phyloP scores from a whole-genome alignment of 2,113 vertebrate species.

The Romanogobio albipinnatus region DNA sequence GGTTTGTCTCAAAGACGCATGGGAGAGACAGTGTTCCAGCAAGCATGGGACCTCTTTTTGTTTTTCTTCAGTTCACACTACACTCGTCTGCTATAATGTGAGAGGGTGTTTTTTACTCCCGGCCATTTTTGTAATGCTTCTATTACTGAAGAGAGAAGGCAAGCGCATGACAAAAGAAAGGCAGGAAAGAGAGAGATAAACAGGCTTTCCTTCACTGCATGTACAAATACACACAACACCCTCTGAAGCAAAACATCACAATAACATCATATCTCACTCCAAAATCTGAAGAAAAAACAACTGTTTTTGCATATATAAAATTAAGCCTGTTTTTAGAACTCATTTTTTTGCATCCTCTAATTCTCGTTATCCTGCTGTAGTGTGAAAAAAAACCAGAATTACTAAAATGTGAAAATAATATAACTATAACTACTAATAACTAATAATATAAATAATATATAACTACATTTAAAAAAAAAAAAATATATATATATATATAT shows the following conservation, averaged over 20 bases:
- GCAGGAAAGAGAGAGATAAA: slow-evolving; percentile 2
- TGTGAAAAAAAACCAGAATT: not conserved
- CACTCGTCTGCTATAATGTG: slow-evolving; percentile 1
- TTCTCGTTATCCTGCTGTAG: not conserved
- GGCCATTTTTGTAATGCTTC: not conserved
- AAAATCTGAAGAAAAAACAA: not conserved
- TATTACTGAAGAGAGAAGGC: not conserved
- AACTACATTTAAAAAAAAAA: no score
- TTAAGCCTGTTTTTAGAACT: not conserved
- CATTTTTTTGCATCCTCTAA: not conserved
- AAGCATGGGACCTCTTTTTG: slow-evolving; percentile 10
- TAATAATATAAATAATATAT: no score
- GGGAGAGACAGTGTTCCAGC: not conserved
- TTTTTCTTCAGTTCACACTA: not conserved
- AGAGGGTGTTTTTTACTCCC: not conserved
- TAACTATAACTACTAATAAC: no score
- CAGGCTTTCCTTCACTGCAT: not conserved
- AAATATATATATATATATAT: no score
- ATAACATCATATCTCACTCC: not conserved
- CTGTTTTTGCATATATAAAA: not conserved
- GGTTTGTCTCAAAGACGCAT: slow-evolving; percentile 21
- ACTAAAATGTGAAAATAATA: not conserved
- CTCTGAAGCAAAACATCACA: not conserved
- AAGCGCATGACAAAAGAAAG: not conserved
- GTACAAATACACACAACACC: no score